Conservation (phyloP, 2,888 invertebrate genomes). For the Drosophila formosana region DNA sequence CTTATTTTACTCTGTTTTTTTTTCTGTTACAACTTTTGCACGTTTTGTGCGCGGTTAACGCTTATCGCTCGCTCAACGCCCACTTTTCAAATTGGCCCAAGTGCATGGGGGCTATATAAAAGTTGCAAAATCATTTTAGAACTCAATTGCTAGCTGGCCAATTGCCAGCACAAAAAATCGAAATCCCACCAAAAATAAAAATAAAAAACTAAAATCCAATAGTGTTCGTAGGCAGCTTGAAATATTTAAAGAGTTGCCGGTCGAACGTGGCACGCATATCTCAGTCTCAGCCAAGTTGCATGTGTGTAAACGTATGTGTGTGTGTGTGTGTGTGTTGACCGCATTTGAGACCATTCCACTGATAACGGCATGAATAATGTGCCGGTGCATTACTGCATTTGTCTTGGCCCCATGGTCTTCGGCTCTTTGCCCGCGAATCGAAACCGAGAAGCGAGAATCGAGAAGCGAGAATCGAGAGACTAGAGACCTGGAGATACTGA, state of each 20-base stretch:
- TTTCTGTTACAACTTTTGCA: constrained; percentile 41
- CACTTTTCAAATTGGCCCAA: constrained; percentile 51
- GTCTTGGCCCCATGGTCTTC: constrained; percentile 59
- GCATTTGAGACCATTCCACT: constrained; percentile 62
- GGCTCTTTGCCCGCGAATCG: constrained; percentile 36
- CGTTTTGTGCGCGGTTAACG: constrained; percentile 41
- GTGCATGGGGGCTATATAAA: constrained; percentile 43
- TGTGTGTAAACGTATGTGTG: constrained; percentile 11
- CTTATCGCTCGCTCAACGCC: constrained; percentile 51
- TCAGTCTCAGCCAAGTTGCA: constrained; percentile 34
- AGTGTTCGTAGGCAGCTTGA: constrained; percentile 38
- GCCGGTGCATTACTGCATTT: constrained; percentile 79
- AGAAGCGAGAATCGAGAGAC: constrained; percentile 5
- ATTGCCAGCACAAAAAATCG: constrained; percentile 44
- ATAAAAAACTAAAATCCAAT: constrained; percentile 6
- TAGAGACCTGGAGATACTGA: constrained; percentile 36
- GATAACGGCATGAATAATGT: constrained; percentile 80
- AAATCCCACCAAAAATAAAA: constrained; percentile 12
- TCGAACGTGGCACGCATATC: constrained; percentile 60
- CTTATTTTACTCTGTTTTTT: not conserved
- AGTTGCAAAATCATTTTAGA: constrained; percentile 30
- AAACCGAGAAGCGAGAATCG: constrained; percentile 3
- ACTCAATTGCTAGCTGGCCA: constrained; percentile 50
- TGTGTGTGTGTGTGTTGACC: constrained; percentile 27
- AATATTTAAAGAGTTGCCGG: constrained; percentile 30